Evolutionary conservation across 2,888 invertebrate species (phyloP).

Genomic region (Lochmaea capreae): DNA sequence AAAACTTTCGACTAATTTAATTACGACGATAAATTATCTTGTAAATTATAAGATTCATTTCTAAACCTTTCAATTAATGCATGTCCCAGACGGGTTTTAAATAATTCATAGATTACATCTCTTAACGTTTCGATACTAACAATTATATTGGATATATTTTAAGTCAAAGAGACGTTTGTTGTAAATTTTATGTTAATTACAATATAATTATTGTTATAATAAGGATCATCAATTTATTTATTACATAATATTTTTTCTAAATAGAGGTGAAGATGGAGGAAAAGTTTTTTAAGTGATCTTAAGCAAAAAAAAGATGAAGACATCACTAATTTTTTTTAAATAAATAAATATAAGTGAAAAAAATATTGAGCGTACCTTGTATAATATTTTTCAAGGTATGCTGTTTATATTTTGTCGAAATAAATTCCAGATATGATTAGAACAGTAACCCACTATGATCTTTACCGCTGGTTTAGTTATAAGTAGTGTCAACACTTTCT

Average conservation of each 20-base stretch:
- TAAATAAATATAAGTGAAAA: too few relatives aligned
- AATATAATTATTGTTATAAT: neutral
- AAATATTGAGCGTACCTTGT: too few relatives aligned
- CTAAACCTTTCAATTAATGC: neutral
- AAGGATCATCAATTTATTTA: neutral
- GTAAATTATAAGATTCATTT: neutral
- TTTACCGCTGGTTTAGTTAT: neutral
- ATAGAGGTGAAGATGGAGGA: neutral
- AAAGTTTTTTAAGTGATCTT: too few relatives aligned
- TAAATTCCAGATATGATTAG: neutral
- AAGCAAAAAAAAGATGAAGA: too few relatives aligned
- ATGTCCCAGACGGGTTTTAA: neutral
- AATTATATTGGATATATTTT: neutral
- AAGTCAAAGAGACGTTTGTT: neutral
- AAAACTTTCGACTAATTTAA: neutral
- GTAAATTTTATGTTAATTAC: conserved; percentile 4
- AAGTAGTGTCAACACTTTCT: neutral
- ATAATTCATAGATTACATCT: conserved; percentile 13
- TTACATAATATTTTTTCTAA: neutral
- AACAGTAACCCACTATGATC: neutral
- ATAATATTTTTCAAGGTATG: neutral
- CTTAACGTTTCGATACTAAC: neutral
- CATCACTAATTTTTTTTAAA: too few relatives aligned
- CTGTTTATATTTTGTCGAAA: neutral
- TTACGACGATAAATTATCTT: neutral